phyloP scores from a whole-genome alignment of 1,140 invertebrate genomes.

The Plectrocnemia conspersa region DNA sequence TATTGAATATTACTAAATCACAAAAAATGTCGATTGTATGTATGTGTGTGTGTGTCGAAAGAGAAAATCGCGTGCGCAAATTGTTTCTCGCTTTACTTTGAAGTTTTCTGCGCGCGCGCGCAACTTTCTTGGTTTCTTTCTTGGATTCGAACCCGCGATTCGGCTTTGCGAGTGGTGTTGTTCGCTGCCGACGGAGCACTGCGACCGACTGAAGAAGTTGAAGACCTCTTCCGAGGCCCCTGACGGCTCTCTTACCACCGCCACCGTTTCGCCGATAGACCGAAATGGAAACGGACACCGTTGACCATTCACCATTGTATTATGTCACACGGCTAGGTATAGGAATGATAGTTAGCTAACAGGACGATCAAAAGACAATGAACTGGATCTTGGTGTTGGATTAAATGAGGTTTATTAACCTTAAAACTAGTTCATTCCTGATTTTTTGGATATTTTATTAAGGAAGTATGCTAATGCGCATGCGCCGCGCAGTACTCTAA shows the following conservation, averaged over 20 bases:
- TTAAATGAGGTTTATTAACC: too few relatives aligned
- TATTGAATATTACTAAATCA: too few relatives aligned
- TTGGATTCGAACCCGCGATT: not conserved
- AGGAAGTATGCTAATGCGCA: not conserved
- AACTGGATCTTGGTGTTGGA: not conserved
- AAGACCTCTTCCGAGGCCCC: not conserved
- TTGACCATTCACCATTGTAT: not conserved
- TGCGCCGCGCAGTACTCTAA: not conserved
- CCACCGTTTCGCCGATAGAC: not conserved
- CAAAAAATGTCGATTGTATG: too few relatives aligned
- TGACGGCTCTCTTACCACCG: not conserved
- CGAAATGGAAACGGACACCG: not conserved
- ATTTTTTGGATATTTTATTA: not conserved
- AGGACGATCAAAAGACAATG: not conserved
- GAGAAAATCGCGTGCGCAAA: too few relatives aligned
- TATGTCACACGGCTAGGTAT: not conserved
- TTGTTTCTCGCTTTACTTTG: too few relatives aligned
- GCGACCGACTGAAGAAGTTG: constrained; percentile 7
- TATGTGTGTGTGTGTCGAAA: too few relatives aligned
- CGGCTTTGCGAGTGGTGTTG: not conserved
- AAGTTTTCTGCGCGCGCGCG: too few relatives aligned
- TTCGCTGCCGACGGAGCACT: constrained; percentile 3
- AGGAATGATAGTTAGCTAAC: not conserved
- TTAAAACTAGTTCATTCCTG: not conserved
- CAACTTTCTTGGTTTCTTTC: not conserved